Percentiles rank a stretch among this genome's conserved stretches.
Evolutionary conservation across 2,113 vertebrate species (phyloP).

Genomic region (Struthidea cinerea): DNA sequence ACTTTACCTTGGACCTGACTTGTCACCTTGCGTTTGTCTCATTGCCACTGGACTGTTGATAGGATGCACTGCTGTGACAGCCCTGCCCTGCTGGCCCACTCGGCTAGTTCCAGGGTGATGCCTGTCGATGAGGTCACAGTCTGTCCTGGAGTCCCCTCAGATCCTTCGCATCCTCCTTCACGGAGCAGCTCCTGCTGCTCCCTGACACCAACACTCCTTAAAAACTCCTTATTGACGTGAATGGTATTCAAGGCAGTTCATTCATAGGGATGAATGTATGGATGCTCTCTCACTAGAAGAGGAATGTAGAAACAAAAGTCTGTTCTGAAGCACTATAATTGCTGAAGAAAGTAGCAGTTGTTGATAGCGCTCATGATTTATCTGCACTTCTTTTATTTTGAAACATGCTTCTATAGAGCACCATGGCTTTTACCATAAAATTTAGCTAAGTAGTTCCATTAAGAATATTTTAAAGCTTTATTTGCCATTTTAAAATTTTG

Average conservation of each 20-base stretch:
- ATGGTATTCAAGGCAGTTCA: not conserved
- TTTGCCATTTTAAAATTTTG: not conserved
- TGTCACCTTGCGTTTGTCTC: rapidly evolving
- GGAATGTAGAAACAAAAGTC: not conserved
- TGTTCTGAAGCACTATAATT: not conserved
- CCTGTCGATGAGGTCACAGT: rapidly evolving
- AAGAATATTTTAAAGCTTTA: not conserved
- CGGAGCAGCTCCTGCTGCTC: not conserved
- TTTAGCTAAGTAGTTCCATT: not conserved
- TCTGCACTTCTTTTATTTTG: not conserved
- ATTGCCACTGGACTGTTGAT: not conserved
- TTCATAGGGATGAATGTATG: not conserved
- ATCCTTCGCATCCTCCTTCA: rapidly evolving
- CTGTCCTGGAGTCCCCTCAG: not conserved
- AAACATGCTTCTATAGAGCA: not conserved
- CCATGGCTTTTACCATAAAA: not conserved
- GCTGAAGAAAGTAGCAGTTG: not conserved
- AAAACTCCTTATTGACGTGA: not conserved
- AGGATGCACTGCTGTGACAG: not conserved
- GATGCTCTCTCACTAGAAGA: not conserved
- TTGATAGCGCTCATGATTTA: not conserved
- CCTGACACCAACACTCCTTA: not conserved
- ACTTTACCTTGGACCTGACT: not conserved
- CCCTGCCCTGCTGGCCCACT: not conserved
- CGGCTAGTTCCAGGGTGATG: rapidly evolving